Conservation (phyloP, 2,888 invertebrate species). For the Coenonympha glycerion region DNA sequence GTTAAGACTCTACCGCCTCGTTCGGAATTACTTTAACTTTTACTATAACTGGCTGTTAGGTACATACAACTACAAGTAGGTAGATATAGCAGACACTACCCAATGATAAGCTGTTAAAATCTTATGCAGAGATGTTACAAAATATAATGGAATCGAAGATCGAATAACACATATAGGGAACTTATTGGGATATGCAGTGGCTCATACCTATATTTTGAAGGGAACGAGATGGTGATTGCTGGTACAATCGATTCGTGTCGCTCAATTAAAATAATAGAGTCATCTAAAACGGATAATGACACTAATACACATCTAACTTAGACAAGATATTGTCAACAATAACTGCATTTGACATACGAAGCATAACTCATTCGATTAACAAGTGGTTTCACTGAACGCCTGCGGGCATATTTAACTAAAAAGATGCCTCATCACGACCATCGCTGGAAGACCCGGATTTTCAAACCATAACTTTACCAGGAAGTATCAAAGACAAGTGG, state of each 20-base stretch:
- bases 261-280: constrained; percentile 41
- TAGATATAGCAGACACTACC: too few species aligned
- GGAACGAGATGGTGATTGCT: constrained; percentile 8
- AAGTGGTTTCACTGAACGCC: constrained; percentile 41
- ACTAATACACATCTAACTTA: constrained; percentile 33
- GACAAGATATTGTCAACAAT: constrained; percentile 50
- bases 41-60: too few species aligned
- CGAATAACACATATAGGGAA: too few species aligned
- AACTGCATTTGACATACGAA: constrained; percentile 60
- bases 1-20: too few species aligned
- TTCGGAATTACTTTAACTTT: too few species aligned
- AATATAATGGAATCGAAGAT: too few species aligned
- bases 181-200: too few species aligned
- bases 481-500: constrained; percentile 34
- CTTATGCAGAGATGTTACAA: too few species aligned
- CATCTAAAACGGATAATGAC: constrained; percentile 37
- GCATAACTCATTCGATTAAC: constrained; percentile 73
- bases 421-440: constrained; percentile 32
- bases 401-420: constrained; percentile 59
- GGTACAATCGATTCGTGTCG: constrained; percentile 40
- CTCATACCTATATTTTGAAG: background rate
- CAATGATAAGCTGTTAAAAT: too few species aligned
- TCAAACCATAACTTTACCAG: background rate
- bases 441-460: constrained; percentile 15
- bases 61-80: too few species aligned